Evolutionary conservation across 1,140 invertebrate genomes (phyloP).

Genomic region (Ooceraea biroi): DNA sequence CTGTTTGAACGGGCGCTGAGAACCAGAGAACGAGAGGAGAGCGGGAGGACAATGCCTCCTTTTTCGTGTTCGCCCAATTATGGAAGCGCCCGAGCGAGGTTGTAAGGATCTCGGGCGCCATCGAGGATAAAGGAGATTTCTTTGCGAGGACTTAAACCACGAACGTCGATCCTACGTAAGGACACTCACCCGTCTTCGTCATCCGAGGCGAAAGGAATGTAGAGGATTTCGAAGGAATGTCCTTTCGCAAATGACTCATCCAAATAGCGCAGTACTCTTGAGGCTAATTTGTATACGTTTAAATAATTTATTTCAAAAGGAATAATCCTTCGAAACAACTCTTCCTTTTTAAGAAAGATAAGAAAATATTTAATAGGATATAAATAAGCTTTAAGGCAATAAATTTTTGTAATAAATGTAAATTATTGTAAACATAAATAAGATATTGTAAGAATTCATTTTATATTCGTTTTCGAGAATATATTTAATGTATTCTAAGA

Average conservation of each 20-base stretch:
- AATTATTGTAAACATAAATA: too few species aligned
- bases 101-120: conserved; percentile 66
- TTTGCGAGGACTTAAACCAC: conserved; percentile 35
- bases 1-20: background rate
- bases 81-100: conserved; percentile 64
- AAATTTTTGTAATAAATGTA: too few species aligned
- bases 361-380: background rate
- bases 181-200: conserved; percentile 50
- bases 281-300: conserved; percentile 45
- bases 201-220: conserved; percentile 40
- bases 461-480: too few species aligned
- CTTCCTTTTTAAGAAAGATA: background rate
- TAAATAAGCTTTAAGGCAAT: background rate
- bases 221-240: conserved; percentile 23
- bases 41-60: conserved; percentile 63
- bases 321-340: background rate
- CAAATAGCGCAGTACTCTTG: conserved; percentile 40
- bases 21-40: conserved; percentile 12
- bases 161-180: conserved; percentile 58
- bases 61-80: conserved; percentile 73
- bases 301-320: conserved; percentile 6
- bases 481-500: background rate
- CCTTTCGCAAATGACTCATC: background rate
- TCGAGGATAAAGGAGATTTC: conserved; percentile 61
- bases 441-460: too few species aligned